phyloP scores from a whole-genome alignment of 2,113 vertebrate species.

The Peromyscus polionotus region DNA sequence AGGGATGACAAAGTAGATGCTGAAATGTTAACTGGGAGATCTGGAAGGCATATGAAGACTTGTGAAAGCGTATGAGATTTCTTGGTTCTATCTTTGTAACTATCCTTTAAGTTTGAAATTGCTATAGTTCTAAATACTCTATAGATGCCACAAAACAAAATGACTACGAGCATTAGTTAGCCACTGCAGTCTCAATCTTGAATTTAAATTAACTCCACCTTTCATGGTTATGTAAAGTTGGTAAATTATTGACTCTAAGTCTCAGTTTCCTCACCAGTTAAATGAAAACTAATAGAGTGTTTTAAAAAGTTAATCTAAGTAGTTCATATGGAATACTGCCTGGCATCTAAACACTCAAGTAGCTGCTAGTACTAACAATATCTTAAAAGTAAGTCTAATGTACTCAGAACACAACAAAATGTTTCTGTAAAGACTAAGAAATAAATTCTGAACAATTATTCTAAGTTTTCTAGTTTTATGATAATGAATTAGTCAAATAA shows the following conservation, averaged over 20 bases:
- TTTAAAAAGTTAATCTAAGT: not conserved
- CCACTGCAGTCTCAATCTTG: not conserved
- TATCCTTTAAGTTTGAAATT: conserved; percentile 27
- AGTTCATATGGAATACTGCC: not conserved
- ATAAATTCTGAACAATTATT: conserved; percentile 39
- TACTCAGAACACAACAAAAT: conserved; percentile 24
- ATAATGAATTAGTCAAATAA: conserved; percentile 8
- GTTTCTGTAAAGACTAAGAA: conserved; percentile 45
- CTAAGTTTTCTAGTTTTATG: conserved; percentile 34
- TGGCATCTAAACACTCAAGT: conserved; percentile 1
- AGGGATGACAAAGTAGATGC: not conserved
- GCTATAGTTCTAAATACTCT: not conserved
- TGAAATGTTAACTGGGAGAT: not conserved
- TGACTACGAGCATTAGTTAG: not conserved
- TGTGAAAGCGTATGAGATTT: not conserved
- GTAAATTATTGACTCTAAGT: not conserved
- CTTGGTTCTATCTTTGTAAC: conserved; percentile 24
- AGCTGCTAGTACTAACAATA: not conserved
- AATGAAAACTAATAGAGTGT: not conserved
- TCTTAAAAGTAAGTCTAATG: not conserved
- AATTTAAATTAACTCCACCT: not conserved
- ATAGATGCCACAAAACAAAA: not conserved
- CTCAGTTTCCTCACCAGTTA: conserved; percentile 34
- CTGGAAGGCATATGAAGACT: not conserved
- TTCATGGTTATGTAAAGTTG: not conserved